phyloP scores from a whole-genome alignment of 64 coral and sea anemone species.

The Trachythela sp. region DNA sequence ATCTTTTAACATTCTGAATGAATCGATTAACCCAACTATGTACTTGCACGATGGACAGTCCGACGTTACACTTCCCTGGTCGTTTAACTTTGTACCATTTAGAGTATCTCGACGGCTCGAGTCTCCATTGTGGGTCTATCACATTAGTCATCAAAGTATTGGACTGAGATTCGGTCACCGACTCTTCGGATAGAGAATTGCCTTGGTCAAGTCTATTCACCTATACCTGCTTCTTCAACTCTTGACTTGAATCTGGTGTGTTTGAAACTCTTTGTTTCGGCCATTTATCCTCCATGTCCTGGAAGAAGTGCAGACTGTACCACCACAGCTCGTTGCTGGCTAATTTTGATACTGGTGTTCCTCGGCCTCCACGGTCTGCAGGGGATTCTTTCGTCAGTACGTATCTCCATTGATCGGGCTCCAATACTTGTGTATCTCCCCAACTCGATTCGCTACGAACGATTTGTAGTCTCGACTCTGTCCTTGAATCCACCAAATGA shows the following conservation, averaged over 20 bases:
- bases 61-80: background rate
- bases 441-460: conserved; percentile 40
- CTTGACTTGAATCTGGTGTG: background rate
- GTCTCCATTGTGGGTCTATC: too few species aligned
- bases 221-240: background rate
- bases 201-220: too few species aligned
- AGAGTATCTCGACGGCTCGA: too few species aligned
- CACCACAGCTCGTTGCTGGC: conserved; percentile 11
- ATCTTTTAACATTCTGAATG: background rate
- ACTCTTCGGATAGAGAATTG: too few species aligned
- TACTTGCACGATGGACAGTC: background rate
- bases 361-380: conserved; percentile 35
- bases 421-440: conserved; percentile 27
- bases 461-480: too few species aligned
- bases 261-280: background rate
- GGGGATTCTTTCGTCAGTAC: conserved; percentile 17
- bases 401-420: conserved; percentile 45
- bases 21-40: background rate
- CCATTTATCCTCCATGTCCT: background rate
- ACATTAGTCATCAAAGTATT: too few species aligned
- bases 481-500: too few species aligned
- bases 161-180: too few species aligned
- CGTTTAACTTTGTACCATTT: too few species aligned
- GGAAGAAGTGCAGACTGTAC: background rate
- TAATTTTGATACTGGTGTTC: background rate